Conservation (phyloP, 2,888 invertebrate genomes). For the Hipparchia sbordonii region DNA sequence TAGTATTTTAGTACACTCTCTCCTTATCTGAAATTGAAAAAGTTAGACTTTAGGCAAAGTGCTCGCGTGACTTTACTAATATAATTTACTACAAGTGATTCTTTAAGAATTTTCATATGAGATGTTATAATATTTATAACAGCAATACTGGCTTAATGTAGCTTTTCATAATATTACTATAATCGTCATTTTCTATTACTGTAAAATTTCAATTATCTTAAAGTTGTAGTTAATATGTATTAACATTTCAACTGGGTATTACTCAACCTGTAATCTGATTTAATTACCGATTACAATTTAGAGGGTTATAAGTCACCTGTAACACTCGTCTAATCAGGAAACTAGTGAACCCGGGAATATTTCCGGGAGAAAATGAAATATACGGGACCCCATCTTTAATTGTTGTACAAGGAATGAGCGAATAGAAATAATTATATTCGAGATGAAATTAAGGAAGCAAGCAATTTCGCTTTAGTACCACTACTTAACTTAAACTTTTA, state of each 20-base stretch:
- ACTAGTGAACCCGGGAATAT: slow-evolving; percentile 35
- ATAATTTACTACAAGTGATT: no score
- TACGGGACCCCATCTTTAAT: slow-evolving; percentile 38
- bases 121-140: no score
- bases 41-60: no score
- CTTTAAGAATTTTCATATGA: no score
- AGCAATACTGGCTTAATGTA: no score
- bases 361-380: slow-evolving; percentile 48
- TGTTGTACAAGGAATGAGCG: slow-evolving; percentile 31
- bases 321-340: slow-evolving; percentile 45
- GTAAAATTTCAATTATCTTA: neutral
- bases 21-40: no score
- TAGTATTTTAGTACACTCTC: no score
- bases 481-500: no score
- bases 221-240: neutral
- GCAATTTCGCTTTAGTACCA: neutral
- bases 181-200: no score
- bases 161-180: no score
- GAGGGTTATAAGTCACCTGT: slow-evolving; percentile 39
- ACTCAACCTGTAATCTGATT: slow-evolving; percentile 9
- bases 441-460: neutral
- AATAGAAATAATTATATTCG: neutral
- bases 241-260: neutral
- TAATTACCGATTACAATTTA: slow-evolving; percentile 7
- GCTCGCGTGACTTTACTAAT: no score